Percentiles rank a stretch among this genome's conserved stretches.
Conservation (phyloP, 30 jellyfish, hydroid and myxozoan species). For the Mastigias papua region DNA sequence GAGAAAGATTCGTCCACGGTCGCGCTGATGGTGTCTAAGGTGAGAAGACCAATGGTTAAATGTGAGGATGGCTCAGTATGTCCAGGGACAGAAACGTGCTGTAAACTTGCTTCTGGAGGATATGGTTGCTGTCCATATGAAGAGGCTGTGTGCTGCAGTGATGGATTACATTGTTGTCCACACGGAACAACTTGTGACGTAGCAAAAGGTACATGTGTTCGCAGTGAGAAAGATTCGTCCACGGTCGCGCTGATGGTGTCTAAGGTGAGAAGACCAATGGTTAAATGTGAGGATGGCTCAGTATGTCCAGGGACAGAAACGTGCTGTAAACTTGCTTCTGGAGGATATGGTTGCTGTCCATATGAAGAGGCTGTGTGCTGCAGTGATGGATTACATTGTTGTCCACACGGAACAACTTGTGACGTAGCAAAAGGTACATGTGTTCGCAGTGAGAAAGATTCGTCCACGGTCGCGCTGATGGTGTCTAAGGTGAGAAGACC, state of each 20-base stretch:
- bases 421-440: constrained; percentile 39
- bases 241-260: background rate
- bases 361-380: constrained; percentile 84
- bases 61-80: constrained; percentile 57
- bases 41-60: background rate
- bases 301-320: constrained; percentile 68
- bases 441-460: background rate
- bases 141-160: constrained; percentile 64
- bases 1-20: background rate
- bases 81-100: constrained; percentile 38
- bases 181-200: constrained; percentile 47
- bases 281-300: constrained; percentile 46
- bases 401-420: constrained; percentile 80
- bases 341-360: constrained; percentile 88
- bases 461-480: constrained; percentile 21
- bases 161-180: constrained; percentile 55
- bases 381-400: constrained; percentile 79
- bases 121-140: constrained; percentile 73
- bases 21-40: constrained; percentile 1
- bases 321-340: constrained; percentile 71
- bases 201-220: constrained; percentile 6
- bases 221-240: too few relatives aligned
- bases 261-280: background rate
- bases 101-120: constrained; percentile 20
- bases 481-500: background rate